Percentiles rank a stretch among this genome's conserved stretches.
These are phyloP conservation scores for Crotalus tigris DNA, from an alignment of 2,113 vertebrate species.

Conservation along the genomic window DNA sequence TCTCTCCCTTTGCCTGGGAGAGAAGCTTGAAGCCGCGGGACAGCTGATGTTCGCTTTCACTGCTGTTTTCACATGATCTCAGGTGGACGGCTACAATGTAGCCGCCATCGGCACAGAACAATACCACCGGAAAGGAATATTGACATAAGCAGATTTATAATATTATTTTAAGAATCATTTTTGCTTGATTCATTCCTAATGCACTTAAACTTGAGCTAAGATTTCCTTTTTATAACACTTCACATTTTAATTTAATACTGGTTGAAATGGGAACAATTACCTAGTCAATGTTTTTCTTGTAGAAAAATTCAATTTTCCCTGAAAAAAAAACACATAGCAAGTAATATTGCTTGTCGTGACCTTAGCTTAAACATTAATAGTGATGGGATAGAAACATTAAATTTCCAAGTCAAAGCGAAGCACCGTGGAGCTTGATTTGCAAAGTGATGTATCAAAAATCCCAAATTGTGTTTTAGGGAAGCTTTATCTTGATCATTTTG, in stretches of 20 bases:
- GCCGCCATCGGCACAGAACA: too few relatives aligned
- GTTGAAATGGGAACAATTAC: not conserved
- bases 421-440: not conserved
- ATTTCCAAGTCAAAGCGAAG: not conserved
- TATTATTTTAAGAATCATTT: not conserved
- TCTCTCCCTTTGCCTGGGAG: too few relatives aligned
- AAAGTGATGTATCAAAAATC: not conserved
- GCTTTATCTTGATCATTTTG: not conserved
- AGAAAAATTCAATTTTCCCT: not conserved
- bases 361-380: not conserved
- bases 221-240: not conserved
- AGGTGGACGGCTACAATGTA: too few relatives aligned
- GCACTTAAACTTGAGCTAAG: not conserved
- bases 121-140: not conserved
- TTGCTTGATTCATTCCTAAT: not conserved
- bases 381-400: not conserved
- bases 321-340: not conserved
- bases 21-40: too few relatives aligned
- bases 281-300: not conserved
- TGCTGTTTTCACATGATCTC: too few relatives aligned
- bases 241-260: not conserved
- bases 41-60: too few relatives aligned
- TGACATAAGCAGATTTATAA: not conserved
- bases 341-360: not conserved
- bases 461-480: not conserved